Percentiles rank a stretch among this genome's conserved stretches.
Evolutionary conservation across 2,797 vertebrate genomes (phyloP).

Genomic region (Thunnus albacares): DNA sequence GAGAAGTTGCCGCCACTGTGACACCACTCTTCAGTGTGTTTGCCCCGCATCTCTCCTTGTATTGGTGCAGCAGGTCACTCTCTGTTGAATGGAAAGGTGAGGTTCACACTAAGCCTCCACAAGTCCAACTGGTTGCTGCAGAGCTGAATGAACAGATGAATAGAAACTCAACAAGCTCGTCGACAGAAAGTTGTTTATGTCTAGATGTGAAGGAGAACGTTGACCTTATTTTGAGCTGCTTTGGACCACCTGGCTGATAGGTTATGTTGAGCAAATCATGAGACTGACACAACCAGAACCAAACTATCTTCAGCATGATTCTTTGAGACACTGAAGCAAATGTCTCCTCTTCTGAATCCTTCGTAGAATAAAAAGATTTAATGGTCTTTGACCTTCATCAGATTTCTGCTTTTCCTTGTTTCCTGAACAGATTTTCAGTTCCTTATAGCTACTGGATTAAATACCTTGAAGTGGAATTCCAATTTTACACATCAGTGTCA

Average conservation of each 20-base stretch:
- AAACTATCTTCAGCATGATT: not conserved
- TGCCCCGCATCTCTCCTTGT: not conserved
- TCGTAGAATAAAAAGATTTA: not conserved
- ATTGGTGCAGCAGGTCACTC: not conserved
- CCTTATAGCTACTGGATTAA: not conserved
- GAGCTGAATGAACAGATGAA: slow-evolving; percentile 7
- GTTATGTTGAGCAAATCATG: not conserved
- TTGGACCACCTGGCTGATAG: not conserved
- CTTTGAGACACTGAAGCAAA: not conserved
- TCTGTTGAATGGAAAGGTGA: slow-evolving; percentile 1
- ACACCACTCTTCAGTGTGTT: not conserved
- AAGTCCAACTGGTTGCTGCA: not conserved
- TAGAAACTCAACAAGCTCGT: not conserved
- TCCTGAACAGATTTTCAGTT: not conserved
- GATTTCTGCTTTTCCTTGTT: slow-evolving; percentile 9
- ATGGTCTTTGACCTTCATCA: not conserved
- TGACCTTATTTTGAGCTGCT: not conserved
- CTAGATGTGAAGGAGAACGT: not conserved
- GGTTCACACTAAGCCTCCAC: not conserved
- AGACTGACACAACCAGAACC: not conserved
- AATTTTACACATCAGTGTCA: slow-evolving; percentile 11
- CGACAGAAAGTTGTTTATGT: not conserved
- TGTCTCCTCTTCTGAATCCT: not conserved
- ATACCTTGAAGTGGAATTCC: not conserved
- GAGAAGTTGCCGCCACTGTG: not conserved